Evolutionary conservation across 2,888 invertebrate species (phyloP), one percentile per base, ranked within the genome.

Genomic region (Corythucha ciliata): DNA sequence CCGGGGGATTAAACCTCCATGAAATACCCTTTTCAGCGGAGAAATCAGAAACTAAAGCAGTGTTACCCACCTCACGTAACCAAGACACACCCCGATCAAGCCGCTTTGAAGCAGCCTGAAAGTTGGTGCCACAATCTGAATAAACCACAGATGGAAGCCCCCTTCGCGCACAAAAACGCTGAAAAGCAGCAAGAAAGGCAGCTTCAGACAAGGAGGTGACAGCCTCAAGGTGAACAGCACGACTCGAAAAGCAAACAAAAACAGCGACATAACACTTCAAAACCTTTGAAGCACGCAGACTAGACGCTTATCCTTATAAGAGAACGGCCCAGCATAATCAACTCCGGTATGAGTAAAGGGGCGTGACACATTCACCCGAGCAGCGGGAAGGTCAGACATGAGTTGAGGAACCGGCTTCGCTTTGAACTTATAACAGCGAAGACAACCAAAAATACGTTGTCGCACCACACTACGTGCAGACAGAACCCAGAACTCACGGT

Each of bases 51-150:
- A n/a, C n/a, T n/a, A n/a, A n/a, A n/a, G n/a, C n/a, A n/a, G n/a
- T n/a, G n/a, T n/a, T n/a, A n/a, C n/a, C n/a, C n/a, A n/a, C n/a
- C n/a, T n/a, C n/a, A n/a, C n/a, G n/a, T n/a, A n/a, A n/a, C n/a
- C n/a, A n/a, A n/a, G n/a, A n/a, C n/a, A n/a, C n/a, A n/a, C n/a
- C n/a, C n/a, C n/a, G n/a, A n/a, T n/a, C n/a, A n/a, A n/a, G n/a
- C n/a, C n/a, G n/a, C n/a, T n/a, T 48, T 4, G 58, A 42, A 1
- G 64, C 65, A 5, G 65, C 65, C 3, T 59, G 46, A 39, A 66
- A 64, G 32, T 61, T 65, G 0, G 61, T 63, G 1, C 66, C 66
- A 59, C 63, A 62, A 36, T 66, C 65, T 40, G 59, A 58, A 48
- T 58, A 62, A 0, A 65, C 42, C 4, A 57, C 39, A 3, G 44